These are phyloP conservation scores for Motacilla alba DNA, from an alignment of 2,113 vertebrate species.

Conservation along the genomic window DNA sequence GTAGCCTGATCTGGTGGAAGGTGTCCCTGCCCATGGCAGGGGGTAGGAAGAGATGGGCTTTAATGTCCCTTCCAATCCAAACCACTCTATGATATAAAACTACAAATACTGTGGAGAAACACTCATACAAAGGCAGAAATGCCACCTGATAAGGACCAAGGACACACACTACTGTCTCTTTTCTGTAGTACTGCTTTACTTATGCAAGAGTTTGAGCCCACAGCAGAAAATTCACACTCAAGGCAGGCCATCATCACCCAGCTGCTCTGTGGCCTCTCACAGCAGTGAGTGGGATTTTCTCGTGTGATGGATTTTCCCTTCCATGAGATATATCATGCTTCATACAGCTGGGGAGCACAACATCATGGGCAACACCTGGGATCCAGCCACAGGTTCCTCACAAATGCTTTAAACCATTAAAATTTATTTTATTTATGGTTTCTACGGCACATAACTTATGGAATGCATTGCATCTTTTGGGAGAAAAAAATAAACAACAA, in stretches of 20 bases:
- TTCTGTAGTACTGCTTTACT: not conserved
- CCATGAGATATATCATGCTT: not conserved
- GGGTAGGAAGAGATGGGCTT: not conserved
- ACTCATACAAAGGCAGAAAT: not conserved
- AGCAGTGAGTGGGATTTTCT: not conserved
- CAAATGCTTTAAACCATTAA: not conserved
- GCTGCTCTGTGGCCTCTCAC: not conserved
- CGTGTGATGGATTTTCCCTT: not conserved
- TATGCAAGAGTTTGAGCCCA: not conserved
- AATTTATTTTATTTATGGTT: not conserved
- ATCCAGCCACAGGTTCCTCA: not conserved
- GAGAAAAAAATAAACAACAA: not conserved
- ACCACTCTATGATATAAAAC: not conserved
- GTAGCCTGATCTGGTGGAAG: not conserved
- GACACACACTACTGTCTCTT: fast-evolving
- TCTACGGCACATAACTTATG: fast-evolving
- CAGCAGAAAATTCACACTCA: not conserved
- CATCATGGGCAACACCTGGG: not conserved
- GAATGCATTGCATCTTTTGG: not conserved
- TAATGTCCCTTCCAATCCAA: not conserved
- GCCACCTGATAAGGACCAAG: not conserved
- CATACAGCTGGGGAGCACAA: not conserved
- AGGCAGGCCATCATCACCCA: no score
- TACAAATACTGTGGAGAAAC: not conserved
- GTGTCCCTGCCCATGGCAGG: not conserved